Base-by-base conservation (phyloP, 1,140 invertebrate species). In the Drosophila malerkotliana region DNA sequence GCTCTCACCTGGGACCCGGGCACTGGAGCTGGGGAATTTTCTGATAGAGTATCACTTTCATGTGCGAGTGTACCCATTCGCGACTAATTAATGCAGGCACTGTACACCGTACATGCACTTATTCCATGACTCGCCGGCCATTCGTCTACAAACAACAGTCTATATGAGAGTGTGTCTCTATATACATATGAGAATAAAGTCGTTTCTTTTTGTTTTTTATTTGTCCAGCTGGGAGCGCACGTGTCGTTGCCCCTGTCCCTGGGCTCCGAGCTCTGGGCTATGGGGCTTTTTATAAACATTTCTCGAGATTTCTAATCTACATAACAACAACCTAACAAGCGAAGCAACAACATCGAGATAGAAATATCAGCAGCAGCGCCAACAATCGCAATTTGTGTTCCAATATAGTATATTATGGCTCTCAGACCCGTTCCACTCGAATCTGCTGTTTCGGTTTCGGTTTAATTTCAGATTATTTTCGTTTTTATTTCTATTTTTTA, bases 221-320 rank as follows among this genome's bases (percentile, higher is more conserved):
- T 83, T 82, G 45, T 59, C 72, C 76, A 83, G 71, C 60, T 56
- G 75, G 44, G 56, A 52, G 15, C 48, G 77, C 79, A 82, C 76
- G 79, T 82, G 79, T 79, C 58, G 47, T 45, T 74, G 60, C 60
- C 71, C 71, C 72, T 51, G 44, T 57, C 49, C 10, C n/a, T 64
- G 45, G 21, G 21, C 21, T 21, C 21, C 15, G 15, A 1, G 14
- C 12, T 8, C 28, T 34, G n/a, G 7, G 14, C 21, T 24, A 21
- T 18, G 15, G n/a, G 37, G 32, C 48, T 61, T 77, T 56, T 37
- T 53, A 72, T 58, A 73, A 78, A 78, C 60, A 68, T 69, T 83
- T 78, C 75, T 60, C 55, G 56, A 64, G 75, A 79, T 79, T 79
- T 79, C 53, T 74, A 74, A 74, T 74, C 72, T 74, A 66, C 72